These are phyloP conservation scores for Falcunculus frontatus DNA, from an alignment of 2,113 vertebrate species.

Conservation along the genomic window DNA sequence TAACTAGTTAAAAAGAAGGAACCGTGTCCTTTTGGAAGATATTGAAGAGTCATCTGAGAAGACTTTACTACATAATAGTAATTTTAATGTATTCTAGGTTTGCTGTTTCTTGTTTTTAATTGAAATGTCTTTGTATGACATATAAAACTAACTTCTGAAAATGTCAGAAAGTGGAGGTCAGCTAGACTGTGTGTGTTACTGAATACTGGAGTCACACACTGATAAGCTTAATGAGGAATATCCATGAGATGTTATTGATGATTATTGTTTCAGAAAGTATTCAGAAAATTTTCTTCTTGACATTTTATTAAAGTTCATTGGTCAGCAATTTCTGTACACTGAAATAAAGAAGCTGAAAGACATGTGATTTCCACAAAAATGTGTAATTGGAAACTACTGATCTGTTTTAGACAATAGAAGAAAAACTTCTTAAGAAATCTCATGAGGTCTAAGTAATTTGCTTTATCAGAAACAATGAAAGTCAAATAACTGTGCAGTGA, in stretches of 20 bases:
- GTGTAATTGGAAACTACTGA: neutral
- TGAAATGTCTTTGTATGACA: neutral
- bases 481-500: neutral
- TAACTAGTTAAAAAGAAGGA: neutral
- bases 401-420: neutral
- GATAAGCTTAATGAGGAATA: constrained; percentile 1
- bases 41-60: neutral
- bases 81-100: neutral
- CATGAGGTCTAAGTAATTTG: neutral
- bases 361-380: neutral
- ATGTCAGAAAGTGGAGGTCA: constrained; percentile 7
- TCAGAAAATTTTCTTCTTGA: neutral
- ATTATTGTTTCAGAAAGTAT: neutral
- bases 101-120: neutral
- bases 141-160: constrained; percentile 7
- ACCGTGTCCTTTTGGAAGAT: neutral
- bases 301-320: constrained; percentile 11
- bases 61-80: neutral
- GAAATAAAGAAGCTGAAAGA: neutral
- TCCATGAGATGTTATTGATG: neutral
- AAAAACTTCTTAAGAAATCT: neutral
- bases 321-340: neutral
- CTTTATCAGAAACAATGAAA: neutral
- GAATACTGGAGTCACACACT: neutral
- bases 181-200: neutral